phyloP scores from a whole-genome alignment of 1,140 invertebrate genomes.

The Scaptomyza graminum region DNA sequence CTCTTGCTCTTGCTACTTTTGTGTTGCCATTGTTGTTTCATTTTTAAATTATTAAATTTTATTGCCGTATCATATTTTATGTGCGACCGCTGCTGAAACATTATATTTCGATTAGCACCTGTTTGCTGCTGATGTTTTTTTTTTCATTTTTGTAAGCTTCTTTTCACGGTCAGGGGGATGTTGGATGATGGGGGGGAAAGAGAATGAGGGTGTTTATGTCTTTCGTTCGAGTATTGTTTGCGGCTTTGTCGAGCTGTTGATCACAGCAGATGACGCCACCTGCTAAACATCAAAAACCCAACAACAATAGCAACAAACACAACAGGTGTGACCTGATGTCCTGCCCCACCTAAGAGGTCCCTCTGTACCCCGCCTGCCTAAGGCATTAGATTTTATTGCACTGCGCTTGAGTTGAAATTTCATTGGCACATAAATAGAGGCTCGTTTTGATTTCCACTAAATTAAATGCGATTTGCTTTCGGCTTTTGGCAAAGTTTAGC shows the following conservation, averaged over 20 bases:
- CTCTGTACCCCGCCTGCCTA: no score
- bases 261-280: conserved; percentile 39
- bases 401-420: conserved; percentile 50
- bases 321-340: conserved; percentile 25
- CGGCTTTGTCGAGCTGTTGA: conserved; percentile 40
- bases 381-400: conserved; percentile 44
- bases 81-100: conserved; percentile 76
- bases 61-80: conserved; percentile 81
- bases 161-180: conserved; percentile 12
- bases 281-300: conserved; percentile 23
- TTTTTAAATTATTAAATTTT: conserved; percentile 83
- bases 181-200: no score
- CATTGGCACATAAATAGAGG: conserved; percentile 43
- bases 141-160: conserved; percentile 25
- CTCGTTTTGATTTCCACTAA: conserved; percentile 71
- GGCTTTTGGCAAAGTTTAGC: conserved; percentile 34
- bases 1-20: conserved; percentile 21
- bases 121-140: conserved; percentile 51
- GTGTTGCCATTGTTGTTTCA: conserved; percentile 59
- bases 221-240: conserved; percentile 40
- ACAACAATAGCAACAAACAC: conserved; percentile 53
- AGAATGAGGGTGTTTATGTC: conserved; percentile 14
- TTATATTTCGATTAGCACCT: conserved; percentile 82
- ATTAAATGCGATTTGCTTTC: conserved; percentile 74
- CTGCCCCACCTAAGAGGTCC: conserved; percentile 3